phyloP scores from a whole-genome alignment of 2,797 vertebrate species.

The Coregonus suidteri region DNA sequence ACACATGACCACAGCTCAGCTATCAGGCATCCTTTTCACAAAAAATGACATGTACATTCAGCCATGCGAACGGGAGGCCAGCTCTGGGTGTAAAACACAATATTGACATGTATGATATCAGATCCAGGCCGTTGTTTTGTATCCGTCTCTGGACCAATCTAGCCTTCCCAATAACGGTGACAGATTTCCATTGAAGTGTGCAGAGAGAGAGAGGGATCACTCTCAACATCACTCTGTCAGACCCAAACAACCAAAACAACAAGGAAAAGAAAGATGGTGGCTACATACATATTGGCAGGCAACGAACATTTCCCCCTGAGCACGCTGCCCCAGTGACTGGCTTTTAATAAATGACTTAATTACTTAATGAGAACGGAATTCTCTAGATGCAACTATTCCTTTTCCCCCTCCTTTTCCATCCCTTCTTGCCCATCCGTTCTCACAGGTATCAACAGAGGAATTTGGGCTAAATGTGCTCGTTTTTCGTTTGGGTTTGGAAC shows the following conservation, averaged over 20 bases:
- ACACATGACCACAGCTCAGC: too few species aligned
- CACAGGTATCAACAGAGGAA: too few species aligned
- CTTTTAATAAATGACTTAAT: slow-evolving; percentile 76
- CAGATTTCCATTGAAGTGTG: slow-evolving; percentile 73
- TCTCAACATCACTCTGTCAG: slow-evolving; percentile 33
- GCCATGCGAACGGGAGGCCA: slow-evolving; percentile 16
- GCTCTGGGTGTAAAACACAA: slow-evolving; percentile 6
- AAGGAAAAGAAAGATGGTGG: slow-evolving; percentile 71
- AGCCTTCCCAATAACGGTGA: slow-evolving; percentile 67
- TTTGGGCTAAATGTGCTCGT: too few species aligned
- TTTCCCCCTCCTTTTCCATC: neutral
- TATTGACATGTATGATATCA: slow-evolving; percentile 66
- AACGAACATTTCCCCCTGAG: slow-evolving; percentile 59
- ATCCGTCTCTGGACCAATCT: slow-evolving; percentile 70
- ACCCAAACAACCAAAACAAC: slow-evolving; percentile 56
- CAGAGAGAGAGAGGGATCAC: slow-evolving; percentile 33
- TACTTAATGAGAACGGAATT: slow-evolving; percentile 72
- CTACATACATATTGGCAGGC: slow-evolving; percentile 71
- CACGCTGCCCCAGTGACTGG: slow-evolving; percentile 62
- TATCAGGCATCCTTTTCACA: too few species aligned
- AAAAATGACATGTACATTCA: neutral
- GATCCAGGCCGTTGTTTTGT: slow-evolving; percentile 63
- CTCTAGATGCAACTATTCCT: slow-evolving; percentile 60
- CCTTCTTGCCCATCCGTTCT: neutral
- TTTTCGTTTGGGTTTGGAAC: neutral